These are phyloP conservation scores for Champsocephalus gunnari DNA, from an alignment of 2,797 vertebrate genomes.

Conservation along the genomic window DNA sequence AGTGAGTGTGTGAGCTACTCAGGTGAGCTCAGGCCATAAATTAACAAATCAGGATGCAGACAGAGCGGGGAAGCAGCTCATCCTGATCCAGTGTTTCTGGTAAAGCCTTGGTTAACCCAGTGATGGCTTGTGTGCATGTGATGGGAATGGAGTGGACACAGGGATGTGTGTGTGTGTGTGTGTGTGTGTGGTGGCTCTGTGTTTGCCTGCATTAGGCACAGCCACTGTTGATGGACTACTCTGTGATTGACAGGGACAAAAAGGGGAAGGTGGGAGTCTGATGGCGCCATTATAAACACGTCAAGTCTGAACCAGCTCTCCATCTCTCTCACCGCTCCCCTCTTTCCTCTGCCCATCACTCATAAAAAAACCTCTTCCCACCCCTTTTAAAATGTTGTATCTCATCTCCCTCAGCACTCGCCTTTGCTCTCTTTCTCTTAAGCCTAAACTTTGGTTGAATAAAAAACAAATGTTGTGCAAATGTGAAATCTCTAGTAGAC, in stretches of 20 bases:
- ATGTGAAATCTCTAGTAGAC: slow-evolving; percentile 15
- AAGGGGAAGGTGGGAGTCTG: slow-evolving; percentile 10
- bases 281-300: slow-evolving; percentile 23
- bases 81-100: slow-evolving; percentile 47
- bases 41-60: slow-evolving; percentile 71
- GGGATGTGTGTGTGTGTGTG: neutral
- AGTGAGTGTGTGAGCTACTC: slow-evolving; percentile 25
- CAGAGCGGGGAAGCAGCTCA: slow-evolving; percentile 35
- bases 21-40: slow-evolving; percentile 76
- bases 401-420: neutral
- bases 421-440: neutral
- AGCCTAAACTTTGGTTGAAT: slow-evolving; percentile 2
- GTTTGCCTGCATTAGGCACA: slow-evolving; percentile 26
- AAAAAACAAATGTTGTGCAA: slow-evolving; percentile 1
- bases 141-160: slow-evolving; percentile 28
- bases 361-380: slow-evolving; percentile 27
- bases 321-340: slow-evolving; percentile 11
- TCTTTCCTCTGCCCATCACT: slow-evolving; percentile 24
- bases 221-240: slow-evolving; percentile 17
- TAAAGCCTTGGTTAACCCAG: slow-evolving; percentile 43
- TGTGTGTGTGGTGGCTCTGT: neutral
- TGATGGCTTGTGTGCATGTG: slow-evolving; percentile 31
- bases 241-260: slow-evolving; percentile 52
- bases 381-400: slow-evolving; percentile 24
- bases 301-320: neutral